Percentiles rank a stretch among this genome's conserved stretches.
Evolutionary conservation across 2,888 invertebrate genomes (phyloP).

Genomic region (Lathronympha strigana): DNA sequence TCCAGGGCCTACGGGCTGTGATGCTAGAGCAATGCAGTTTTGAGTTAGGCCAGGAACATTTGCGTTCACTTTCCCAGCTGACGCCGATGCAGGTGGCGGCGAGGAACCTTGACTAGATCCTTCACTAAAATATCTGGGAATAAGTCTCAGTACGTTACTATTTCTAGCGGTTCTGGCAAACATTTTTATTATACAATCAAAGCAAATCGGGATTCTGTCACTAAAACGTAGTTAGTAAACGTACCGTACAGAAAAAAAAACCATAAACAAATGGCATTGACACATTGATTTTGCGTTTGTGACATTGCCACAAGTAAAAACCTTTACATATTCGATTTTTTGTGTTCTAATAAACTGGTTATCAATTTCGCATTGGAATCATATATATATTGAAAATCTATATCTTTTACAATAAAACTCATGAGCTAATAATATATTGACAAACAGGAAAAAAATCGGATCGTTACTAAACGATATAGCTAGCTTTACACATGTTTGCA

Average conservation of each 20-base stretch:
- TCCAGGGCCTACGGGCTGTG: slow-evolving; percentile 87
- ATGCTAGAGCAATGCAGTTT: slow-evolving; percentile 81
- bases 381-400: not conserved
- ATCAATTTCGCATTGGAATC: not conserved
- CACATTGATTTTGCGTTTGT: not conserved
- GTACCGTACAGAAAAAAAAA: not conserved
- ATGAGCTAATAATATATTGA: not conserved
- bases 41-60: slow-evolving; percentile 87
- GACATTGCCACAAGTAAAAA: not conserved
- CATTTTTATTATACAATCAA: slow-evolving; percentile 63
- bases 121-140: slow-evolving; percentile 54
- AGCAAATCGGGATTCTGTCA: slow-evolving; percentile 13
- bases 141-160: slow-evolving; percentile 47
- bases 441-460: slow-evolving; percentile 24
- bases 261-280: slow-evolving; percentile 16
- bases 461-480: slow-evolving; percentile 37
- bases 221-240: not conserved
- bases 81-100: slow-evolving; percentile 48
- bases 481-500: slow-evolving; percentile 36
- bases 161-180: slow-evolving; percentile 50
- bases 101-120: slow-evolving; percentile 49
- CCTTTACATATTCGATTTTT: not conserved
- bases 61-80: slow-evolving; percentile 49
- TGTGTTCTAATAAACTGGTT: not conserved
- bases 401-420: not conserved